Evolutionary conservation across 2,113 vertebrate species (phyloP).

Genomic region (Caloenas nicobarica): DNA sequence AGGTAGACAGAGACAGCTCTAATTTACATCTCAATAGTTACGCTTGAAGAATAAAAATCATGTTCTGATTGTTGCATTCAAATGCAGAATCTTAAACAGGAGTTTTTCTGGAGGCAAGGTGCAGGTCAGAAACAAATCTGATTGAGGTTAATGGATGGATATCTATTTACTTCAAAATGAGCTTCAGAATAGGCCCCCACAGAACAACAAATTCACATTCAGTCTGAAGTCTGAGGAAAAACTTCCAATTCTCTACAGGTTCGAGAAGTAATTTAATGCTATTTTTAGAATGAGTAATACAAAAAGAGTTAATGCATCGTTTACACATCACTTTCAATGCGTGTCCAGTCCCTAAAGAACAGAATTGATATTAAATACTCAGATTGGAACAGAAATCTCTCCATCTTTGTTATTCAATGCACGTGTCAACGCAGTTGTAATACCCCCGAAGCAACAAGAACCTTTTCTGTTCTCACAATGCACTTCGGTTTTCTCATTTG

Average conservation of each 20-base stretch:
- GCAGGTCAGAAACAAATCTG: background rate
- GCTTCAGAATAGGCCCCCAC: background rate
- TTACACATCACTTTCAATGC: background rate
- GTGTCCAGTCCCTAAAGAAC: background rate
- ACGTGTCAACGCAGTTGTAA: background rate
- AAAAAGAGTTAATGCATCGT: background rate
- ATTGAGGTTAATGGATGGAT: background rate
- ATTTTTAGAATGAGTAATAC: background rate
- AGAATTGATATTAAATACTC: background rate
- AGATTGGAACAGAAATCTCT: background rate
- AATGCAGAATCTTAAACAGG: background rate
- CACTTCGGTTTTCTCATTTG: background rate
- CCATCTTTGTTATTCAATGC: background rate
- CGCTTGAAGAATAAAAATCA: background rate
- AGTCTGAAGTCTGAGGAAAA: background rate
- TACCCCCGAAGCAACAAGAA: background rate
- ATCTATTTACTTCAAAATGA: background rate
- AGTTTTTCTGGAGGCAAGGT: background rate
- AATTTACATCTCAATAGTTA: conserved; percentile 11
- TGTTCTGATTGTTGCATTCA: background rate
- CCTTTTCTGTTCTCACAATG: background rate
- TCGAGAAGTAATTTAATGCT: background rate
- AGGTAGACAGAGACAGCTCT: background rate
- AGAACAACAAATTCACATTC: background rate
- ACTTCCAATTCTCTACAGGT: background rate